These are phyloP conservation scores for Suricata suricatta DNA, from an alignment of 2,113 vertebrate species.

Conservation along the genomic window DNA sequence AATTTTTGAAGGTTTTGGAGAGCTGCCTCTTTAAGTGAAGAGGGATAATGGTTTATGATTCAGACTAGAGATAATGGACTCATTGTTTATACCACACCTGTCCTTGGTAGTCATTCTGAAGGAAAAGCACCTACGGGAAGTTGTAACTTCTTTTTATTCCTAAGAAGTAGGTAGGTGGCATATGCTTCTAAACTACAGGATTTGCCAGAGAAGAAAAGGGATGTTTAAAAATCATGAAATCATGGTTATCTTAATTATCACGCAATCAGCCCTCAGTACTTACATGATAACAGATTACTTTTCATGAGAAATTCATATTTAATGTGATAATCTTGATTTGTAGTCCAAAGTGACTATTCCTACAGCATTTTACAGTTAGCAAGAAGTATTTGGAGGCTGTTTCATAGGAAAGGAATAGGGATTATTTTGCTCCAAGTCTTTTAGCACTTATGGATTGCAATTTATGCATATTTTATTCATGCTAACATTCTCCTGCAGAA, in stretches of 20 bases:
- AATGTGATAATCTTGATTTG: slow-evolving; percentile 1
- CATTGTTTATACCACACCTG: neutral
- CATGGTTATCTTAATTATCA: neutral
- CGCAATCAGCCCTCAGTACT: neutral
- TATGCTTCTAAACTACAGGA: neutral
- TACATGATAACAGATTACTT: neutral
- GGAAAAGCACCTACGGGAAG: slow-evolving; percentile 10
- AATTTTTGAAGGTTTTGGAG: neutral
- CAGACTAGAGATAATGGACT: neutral
- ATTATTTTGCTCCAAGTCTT: neutral
- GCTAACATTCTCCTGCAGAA: neutral
- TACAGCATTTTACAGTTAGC: neutral
- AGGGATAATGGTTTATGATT: slow-evolving; percentile 14
- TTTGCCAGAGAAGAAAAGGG: neutral
- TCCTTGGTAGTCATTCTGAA: slow-evolving; percentile 9
- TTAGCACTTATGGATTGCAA: neutral
- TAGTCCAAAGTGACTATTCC: neutral
- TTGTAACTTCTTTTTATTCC: neutral
- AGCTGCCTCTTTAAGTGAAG: neutral
- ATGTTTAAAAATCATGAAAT: neutral
- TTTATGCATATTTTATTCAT: slow-evolving; percentile 1
- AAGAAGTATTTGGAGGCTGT: neutral
- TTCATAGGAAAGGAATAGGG: neutral
- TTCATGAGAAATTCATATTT: slow-evolving; percentile 26
- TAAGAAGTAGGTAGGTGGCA: neutral